phyloP scores from a whole-genome alignment of 2,113 vertebrate genomes.

The Oenanthe oenanthe region DNA sequence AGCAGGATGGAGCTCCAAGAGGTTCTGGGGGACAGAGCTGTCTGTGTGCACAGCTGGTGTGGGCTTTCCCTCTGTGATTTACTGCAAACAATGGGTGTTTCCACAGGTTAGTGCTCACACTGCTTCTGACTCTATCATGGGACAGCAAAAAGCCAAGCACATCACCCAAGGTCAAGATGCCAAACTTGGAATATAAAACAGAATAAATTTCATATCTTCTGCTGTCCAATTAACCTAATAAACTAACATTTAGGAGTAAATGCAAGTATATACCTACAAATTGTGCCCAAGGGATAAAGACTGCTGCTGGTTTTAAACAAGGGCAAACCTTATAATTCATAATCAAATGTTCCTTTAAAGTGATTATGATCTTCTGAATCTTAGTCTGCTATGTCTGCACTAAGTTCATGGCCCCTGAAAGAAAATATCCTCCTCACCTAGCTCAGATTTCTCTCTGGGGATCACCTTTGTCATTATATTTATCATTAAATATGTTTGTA shows the following conservation, averaged over 20 bases:
- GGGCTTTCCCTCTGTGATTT: neutral
- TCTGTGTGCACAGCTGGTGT: neutral
- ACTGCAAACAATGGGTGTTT: neutral
- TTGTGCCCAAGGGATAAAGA: neutral
- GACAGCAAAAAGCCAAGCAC: neutral
- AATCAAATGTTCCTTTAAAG: neutral
- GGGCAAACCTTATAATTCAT: neutral
- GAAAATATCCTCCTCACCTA: neutral
- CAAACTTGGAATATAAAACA: neutral
- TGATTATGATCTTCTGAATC: neutral
- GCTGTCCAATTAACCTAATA: neutral
- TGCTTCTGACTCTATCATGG: accelerated
- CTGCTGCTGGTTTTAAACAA: neutral
- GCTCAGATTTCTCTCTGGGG: neutral
- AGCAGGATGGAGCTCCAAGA: neutral
- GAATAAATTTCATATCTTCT: neutral
- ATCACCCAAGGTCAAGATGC: neutral
- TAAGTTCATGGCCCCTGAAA: neutral
- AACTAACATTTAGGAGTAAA: neutral
- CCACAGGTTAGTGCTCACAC: neutral
- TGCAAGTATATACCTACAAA: neutral
- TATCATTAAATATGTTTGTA: neutral
- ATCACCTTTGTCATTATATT: neutral
- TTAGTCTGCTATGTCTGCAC: neutral
- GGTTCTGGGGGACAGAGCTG: neutral